phyloP scores from a whole-genome alignment of 2,797 vertebrate genomes.

The Sebastes nivosus region DNA sequence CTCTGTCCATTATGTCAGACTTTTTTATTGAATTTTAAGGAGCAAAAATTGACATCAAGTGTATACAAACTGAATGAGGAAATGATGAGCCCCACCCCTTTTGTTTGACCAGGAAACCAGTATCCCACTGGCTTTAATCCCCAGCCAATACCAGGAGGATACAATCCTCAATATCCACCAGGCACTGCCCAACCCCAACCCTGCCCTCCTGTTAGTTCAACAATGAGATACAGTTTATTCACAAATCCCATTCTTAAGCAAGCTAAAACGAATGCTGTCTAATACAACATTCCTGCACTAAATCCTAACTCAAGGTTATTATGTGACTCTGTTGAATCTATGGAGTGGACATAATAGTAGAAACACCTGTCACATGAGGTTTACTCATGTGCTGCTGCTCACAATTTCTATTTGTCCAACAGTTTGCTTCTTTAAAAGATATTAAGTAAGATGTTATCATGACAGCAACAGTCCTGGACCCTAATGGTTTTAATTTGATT shows the following conservation, averaged over 20 bases:
- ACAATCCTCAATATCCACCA: background rate
- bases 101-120: conserved; percentile 21
- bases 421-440: background rate
- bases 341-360: background rate
- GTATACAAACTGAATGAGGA: background rate
- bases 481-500: background rate
- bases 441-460: background rate
- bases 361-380: background rate
- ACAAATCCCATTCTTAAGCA: background rate
- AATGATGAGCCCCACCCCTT: background rate
- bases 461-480: background rate
- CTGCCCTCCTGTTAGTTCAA: background rate
- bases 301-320: background rate
- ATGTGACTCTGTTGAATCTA: background rate
- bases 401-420: background rate
- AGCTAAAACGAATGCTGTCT: too few species aligned
- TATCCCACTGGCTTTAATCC: background rate
- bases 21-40: background rate
- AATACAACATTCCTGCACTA: background rate
- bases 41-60: too few species aligned
- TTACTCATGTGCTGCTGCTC: background rate
- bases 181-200: background rate
- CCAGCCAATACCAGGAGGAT: background rate
- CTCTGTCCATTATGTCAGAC: background rate
- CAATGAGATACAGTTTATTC: background rate